Conservation (phyloP, 2,113 vertebrate genomes). For the Holacanthus passer region DNA sequence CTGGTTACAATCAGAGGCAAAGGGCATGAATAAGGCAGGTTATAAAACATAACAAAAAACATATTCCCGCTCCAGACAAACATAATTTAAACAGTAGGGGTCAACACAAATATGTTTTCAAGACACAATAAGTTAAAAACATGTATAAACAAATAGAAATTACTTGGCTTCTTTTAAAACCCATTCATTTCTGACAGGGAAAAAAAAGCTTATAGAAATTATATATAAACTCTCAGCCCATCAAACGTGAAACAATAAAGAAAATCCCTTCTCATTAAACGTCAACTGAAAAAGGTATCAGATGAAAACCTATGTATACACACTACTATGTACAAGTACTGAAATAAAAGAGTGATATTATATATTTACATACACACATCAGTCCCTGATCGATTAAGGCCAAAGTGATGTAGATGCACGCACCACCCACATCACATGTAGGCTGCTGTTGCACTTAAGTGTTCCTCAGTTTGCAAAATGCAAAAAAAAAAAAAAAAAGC, state of each 20-base stretch:
- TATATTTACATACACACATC: slow-evolving; percentile 80
- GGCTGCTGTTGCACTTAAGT: slow-evolving; percentile 75
- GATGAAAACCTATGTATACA: slow-evolving; percentile 63
- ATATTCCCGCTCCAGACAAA: slow-evolving; percentile 30
- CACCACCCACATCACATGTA: slow-evolving; percentile 57
- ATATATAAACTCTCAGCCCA: slow-evolving; percentile 44
- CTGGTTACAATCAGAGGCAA: slow-evolving; percentile 72
- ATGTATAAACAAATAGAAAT: slow-evolving; percentile 58
- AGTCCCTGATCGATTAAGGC: slow-evolving; percentile 87
- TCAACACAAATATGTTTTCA: slow-evolving; percentile 37
- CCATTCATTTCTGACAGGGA: slow-evolving; percentile 33
- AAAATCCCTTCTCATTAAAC: slow-evolving; percentile 71
- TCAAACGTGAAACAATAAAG: slow-evolving; percentile 36
- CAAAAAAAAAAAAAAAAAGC: slow-evolving; percentile 52
- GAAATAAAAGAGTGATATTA: slow-evolving; percentile 73
- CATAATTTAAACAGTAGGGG: slow-evolving; percentile 33
- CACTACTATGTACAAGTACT: slow-evolving; percentile 73
- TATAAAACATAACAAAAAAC: slow-evolving; percentile 64
- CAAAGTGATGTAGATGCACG: slow-evolving; percentile 76
- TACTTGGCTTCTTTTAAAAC: slow-evolving; percentile 71
- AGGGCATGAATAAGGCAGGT: slow-evolving; percentile 80
- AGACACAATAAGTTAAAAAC: slow-evolving; percentile 74
- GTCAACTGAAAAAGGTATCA: slow-evolving; percentile 51
- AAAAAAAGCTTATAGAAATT: slow-evolving; percentile 34
- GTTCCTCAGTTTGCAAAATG: slow-evolving; percentile 74